Conservation (phyloP, 2,797 vertebrate genomes). For the Pelodytes ibericus region DNA sequence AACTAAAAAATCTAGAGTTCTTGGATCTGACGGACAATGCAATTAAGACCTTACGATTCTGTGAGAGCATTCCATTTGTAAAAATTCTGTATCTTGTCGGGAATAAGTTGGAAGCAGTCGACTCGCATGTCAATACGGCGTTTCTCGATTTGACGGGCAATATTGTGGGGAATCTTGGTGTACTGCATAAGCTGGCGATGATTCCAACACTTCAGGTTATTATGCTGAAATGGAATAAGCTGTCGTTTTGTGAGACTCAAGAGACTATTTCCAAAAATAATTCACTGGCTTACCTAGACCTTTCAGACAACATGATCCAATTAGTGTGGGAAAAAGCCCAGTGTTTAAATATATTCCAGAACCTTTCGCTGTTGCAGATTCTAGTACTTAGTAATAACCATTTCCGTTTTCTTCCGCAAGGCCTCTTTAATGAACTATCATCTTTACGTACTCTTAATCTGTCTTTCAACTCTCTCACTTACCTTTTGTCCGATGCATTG, state of each 20-base stretch:
- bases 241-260: slow-evolving; percentile 68
- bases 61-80: slow-evolving; percentile 68
- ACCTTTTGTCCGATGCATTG: slow-evolving; percentile 69
- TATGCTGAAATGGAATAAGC: slow-evolving; percentile 73
- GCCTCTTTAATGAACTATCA: slow-evolving; percentile 75
- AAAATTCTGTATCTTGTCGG: slow-evolving; percentile 63
- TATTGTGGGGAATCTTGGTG: slow-evolving; percentile 70
- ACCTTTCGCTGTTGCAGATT: slow-evolving; percentile 63
- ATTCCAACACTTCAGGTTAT: slow-evolving; percentile 65
- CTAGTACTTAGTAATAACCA: slow-evolving; percentile 76
- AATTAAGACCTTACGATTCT: slow-evolving; percentile 66
- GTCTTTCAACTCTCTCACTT: slow-evolving; percentile 76
- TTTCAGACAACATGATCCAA: slow-evolving; percentile 73
- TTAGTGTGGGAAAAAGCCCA: slow-evolving; percentile 69
- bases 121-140: slow-evolving; percentile 8
- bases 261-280: slow-evolving; percentile 50
- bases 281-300: slow-evolving; percentile 69
- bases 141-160: slow-evolving; percentile 75
- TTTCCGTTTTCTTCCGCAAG: slow-evolving; percentile 74
- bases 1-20: slow-evolving; percentile 65
- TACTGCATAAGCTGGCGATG: slow-evolving; percentile 71
- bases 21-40: slow-evolving; percentile 82
- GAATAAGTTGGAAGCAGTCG: slow-evolving; percentile 74
- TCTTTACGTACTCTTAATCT: slow-evolving; percentile 75
- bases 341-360: slow-evolving; percentile 73